Evolutionary conservation across 1,140 invertebrate genomes (phyloP).

Genomic region (Drosophila fuyamai): DNA sequence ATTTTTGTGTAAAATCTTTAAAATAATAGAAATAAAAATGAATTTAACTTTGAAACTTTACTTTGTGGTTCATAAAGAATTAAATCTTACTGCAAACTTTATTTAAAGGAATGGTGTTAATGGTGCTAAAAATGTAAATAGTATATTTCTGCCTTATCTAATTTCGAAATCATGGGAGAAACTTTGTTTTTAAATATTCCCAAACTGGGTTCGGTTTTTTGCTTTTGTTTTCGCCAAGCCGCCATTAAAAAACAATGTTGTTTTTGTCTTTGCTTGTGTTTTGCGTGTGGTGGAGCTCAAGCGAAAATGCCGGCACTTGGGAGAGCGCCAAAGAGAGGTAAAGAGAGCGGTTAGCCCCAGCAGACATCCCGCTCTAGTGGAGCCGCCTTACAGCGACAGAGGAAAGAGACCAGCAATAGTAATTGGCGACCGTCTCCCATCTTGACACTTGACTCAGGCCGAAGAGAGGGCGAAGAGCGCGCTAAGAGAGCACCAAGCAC

Average conservation of each 20-base stretch:
- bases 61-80: too few relatives aligned
- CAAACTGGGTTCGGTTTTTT: conserved; percentile 22
- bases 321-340: conserved; percentile 55
- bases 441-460: conserved; percentile 47
- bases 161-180: neutral
- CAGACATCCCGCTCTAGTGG: conserved; percentile 53
- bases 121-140: too few relatives aligned
- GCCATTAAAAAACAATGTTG: conserved; percentile 59
- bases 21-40: too few relatives aligned
- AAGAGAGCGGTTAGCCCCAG: conserved; percentile 60
- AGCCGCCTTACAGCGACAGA: conserved; percentile 12
- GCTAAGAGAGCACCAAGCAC: conserved; percentile 19
- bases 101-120: too few relatives aligned
- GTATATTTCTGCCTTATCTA: too few relatives aligned
- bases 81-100: too few relatives aligned
- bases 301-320: conserved; percentile 59
- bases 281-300: conserved; percentile 28
- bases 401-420: conserved; percentile 43
- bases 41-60: too few relatives aligned
- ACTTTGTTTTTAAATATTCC: neutral
- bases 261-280: conserved; percentile 35
- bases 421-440: conserved; percentile 33
- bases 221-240: conserved; percentile 39
- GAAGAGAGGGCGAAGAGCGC: conserved; percentile 15
- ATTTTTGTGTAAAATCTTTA: too few relatives aligned